Percentiles rank a stretch among this genome's conserved stretches.
Conservation (phyloP, 1,140 invertebrate species). For the Latrodectus geometricus region DNA sequence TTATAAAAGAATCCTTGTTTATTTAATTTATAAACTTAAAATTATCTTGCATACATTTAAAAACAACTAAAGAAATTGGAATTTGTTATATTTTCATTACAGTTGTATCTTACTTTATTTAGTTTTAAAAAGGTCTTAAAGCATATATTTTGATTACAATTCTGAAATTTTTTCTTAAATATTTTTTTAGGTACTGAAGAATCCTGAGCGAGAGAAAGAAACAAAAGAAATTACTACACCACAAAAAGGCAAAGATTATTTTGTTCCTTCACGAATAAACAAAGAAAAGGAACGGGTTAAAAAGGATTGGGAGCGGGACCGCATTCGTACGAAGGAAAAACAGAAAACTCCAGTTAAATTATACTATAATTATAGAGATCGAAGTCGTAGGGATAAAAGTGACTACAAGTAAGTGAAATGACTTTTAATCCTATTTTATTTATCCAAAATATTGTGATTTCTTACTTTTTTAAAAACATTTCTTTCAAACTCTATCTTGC, state of each 20-base stretch:
- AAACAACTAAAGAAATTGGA: too few relatives aligned
- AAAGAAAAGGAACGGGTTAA: constrained; percentile 52
- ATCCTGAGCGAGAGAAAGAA: constrained; percentile 61
- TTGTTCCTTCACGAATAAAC: constrained; percentile 21
- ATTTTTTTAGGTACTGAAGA: constrained; percentile 54
- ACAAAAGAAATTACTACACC: constrained; percentile 35
- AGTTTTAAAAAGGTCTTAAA: too few relatives aligned
- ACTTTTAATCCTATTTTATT: not conserved
- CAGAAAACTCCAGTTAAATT: constrained; percentile 19
- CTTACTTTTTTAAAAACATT: too few relatives aligned
- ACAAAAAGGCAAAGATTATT: constrained; percentile 46
- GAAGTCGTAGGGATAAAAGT: constrained; percentile 35
- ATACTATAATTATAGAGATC: constrained; percentile 38
- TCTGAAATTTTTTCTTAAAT: not conserved
- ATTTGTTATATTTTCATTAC: too few relatives aligned
- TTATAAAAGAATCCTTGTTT: too few relatives aligned
- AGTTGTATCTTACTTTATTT: too few relatives aligned
- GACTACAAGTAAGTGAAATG: constrained; percentile 51
- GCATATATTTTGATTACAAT: too few relatives aligned
- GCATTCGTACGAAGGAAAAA: constrained; percentile 43
- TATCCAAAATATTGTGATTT: too few relatives aligned
- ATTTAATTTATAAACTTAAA: too few relatives aligned
- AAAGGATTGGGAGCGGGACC: constrained; percentile 55
- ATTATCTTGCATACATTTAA: too few relatives aligned
- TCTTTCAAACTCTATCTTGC: too few relatives aligned